Percentiles rank a stretch among this genome's conserved stretches.
phyloP scores from a whole-genome alignment of 2,797 vertebrate genomes.

The Rhinella marina region DNA sequence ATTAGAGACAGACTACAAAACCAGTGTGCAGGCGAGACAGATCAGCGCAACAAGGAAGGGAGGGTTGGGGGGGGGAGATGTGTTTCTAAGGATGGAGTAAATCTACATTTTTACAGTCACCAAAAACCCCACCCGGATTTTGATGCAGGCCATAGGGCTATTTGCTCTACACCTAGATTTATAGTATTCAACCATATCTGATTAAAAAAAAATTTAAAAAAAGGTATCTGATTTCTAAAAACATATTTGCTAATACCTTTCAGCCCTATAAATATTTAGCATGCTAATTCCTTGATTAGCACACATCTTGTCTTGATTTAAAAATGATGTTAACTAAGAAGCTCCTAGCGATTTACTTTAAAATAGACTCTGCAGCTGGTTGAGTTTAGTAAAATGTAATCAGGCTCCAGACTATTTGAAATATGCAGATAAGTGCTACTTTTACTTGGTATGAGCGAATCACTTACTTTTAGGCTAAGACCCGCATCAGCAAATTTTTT shows the following conservation, averaged over 20 bases:
- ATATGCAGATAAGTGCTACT: conserved; percentile 40
- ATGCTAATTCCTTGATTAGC: conserved; percentile 26
- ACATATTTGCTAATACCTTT: neutral
- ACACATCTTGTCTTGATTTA: conserved; percentile 5
- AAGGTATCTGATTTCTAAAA: neutral
- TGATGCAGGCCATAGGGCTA: neutral
- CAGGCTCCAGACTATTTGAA: conserved; percentile 36
- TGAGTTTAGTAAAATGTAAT: conserved; percentile 45
- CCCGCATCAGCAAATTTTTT: conserved; percentile 31
- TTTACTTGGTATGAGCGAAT: conserved; percentile 19
- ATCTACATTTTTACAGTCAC: too few relatives aligned
- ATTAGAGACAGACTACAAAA: too few relatives aligned
- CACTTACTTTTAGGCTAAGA: conserved; percentile 37
- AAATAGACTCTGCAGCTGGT: conserved; percentile 30
- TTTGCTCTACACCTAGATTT: neutral
- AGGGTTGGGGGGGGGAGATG: too few relatives aligned
- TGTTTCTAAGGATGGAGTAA: too few relatives aligned
- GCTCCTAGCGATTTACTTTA: conserved; percentile 12
- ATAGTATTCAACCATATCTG: neutral
- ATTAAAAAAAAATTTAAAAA: neutral
- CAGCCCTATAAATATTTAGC: conserved; percentile 1
- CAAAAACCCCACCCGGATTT: too few relatives aligned
- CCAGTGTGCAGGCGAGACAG: too few relatives aligned
- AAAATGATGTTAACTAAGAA: neutral
- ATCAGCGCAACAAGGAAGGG: too few relatives aligned